Evolutionary conservation across 1,140 invertebrate genomes (phyloP).

Genomic region (Chymomyza costata): DNA sequence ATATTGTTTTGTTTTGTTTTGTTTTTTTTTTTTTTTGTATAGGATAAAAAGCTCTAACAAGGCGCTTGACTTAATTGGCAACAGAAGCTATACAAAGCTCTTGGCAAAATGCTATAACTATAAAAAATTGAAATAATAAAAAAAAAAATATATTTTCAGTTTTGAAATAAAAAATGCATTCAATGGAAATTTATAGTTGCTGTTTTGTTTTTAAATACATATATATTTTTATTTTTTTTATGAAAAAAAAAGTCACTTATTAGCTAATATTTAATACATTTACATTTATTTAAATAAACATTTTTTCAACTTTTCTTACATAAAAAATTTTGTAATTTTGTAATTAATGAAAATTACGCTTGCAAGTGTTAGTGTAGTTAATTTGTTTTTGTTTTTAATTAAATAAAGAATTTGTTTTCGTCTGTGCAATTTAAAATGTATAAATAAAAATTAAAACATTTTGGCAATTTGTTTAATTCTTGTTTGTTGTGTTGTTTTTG

Average conservation of each 20-base stretch:
- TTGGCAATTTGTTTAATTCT: constrained; percentile 3
- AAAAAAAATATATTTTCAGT: constrained; percentile 10
- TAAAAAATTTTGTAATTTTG: constrained; percentile 46
- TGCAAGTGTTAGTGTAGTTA: no score
- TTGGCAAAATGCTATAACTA: constrained; percentile 6
- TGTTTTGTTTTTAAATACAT: constrained; percentile 23
- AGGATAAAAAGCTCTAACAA: constrained; percentile 68
- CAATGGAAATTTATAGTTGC: constrained; percentile 25
- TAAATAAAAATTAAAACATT: constrained; percentile 9
- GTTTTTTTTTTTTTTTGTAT: no score
- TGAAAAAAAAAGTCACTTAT: constrained; percentile 58
- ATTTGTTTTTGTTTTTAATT: constrained; percentile 49
- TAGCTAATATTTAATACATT: constrained; percentile 31
- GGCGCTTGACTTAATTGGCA: constrained; percentile 59
- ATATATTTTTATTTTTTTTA: constrained; percentile 35
- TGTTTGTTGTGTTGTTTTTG: no score
- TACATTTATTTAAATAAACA: constrained; percentile 47
- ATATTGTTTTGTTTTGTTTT: no score
- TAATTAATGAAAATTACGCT: no score
- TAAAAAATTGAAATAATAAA: constrained; percentile 11
- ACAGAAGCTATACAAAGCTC: constrained; percentile 66
- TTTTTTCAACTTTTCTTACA: constrained; percentile 42
- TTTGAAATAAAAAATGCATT: constrained; percentile 11
- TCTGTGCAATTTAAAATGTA: background rate
- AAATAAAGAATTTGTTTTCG: constrained; percentile 24